Conservation (phyloP, 2,888 invertebrate genomes). For the Leucozona laternaria region DNA sequence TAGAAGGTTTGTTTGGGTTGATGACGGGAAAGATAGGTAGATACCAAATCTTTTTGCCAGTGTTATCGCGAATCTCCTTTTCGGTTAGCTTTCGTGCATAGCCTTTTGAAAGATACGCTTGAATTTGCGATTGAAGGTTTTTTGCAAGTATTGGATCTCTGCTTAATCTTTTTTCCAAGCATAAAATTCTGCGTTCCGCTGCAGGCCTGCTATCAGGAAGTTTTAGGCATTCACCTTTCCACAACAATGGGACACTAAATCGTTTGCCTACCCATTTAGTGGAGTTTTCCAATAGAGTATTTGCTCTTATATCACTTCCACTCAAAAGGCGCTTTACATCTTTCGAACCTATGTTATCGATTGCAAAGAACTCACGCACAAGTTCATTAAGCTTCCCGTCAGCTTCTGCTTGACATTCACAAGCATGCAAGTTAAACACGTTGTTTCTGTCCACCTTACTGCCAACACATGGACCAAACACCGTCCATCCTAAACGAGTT, state of each 20-base stretch:
- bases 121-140: conserved; percentile 47
- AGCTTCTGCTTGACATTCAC: not conserved
- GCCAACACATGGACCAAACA: not conserved
- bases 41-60: conserved; percentile 72
- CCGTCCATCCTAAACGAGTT: not conserved
- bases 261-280: not conserved
- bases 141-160: conserved; percentile 36
- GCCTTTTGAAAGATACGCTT: conserved; percentile 62
- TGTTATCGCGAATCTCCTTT: conserved; percentile 25
- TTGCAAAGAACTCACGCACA: not conserved
- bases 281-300: not conserved
- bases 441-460: not conserved
- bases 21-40: conserved; percentile 77
- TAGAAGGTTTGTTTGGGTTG: conserved; percentile 77
- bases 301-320: not conserved
- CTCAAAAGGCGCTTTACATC: not conserved
- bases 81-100: conserved; percentile 68
- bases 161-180: conserved; percentile 28
- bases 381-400: not conserved
- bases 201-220: conserved; percentile 16
- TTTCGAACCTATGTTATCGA: not conserved
- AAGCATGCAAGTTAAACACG: not conserved
- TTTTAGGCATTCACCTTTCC: not conserved
- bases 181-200: conserved; percentile 1
- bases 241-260: conserved; percentile 16